Evolutionary conservation across 1,140 invertebrate species (phyloP), one percentile per base, ranked within the genome.

Genomic region (Diorhabda elongata): DNA sequence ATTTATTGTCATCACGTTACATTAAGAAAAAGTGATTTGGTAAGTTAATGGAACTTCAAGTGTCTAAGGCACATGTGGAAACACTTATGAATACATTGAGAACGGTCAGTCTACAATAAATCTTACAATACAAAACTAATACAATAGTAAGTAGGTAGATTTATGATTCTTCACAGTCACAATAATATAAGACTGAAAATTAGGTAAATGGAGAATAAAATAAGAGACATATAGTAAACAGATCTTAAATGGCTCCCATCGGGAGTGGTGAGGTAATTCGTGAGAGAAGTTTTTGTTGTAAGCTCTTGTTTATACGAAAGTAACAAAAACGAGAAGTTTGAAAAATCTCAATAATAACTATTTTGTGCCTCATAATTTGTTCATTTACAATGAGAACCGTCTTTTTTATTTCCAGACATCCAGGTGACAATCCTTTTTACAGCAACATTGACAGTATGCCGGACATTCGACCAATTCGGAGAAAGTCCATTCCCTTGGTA

Each of bases 361-460:
- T n/a, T 56, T 56, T 56, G 6, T 56, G 6, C 52, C 6, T n/a
- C 6, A 56, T 56, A 56, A n/a, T 6, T 56, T 56, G 52, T 56
- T 56, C 6, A 56, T 56, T 56, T 6, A 56, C 6, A 6, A 56
- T 56, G n/a, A 60, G 6, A 60, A 3, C 58, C 26, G 58, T 9
- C 8, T 11, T 42, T 42, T 66, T 56, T 64, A 61, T 70, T 86
- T 86, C 3, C 84, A 95, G 94, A 69, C 92, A 93, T 82, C 90
- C 93, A 26, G 93, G 93, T 69, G 94, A 98, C 83, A 98, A 98
- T 85, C 95, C 96, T 7, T 99, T 99, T 87, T 99, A 99, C 88
- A 98, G 94, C 81, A 97, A 95, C 83, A 99, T 99, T 84, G 97
- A 99, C 88, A 98, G 96, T 79, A 98, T 98, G 95, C 97, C 98